A percentile compares a stretch with the other conserved stretches of the same genome.
Evolutionary conservation across 2,888 invertebrate genomes (phyloP).

Genomic region (Uropetala carovei): DNA sequence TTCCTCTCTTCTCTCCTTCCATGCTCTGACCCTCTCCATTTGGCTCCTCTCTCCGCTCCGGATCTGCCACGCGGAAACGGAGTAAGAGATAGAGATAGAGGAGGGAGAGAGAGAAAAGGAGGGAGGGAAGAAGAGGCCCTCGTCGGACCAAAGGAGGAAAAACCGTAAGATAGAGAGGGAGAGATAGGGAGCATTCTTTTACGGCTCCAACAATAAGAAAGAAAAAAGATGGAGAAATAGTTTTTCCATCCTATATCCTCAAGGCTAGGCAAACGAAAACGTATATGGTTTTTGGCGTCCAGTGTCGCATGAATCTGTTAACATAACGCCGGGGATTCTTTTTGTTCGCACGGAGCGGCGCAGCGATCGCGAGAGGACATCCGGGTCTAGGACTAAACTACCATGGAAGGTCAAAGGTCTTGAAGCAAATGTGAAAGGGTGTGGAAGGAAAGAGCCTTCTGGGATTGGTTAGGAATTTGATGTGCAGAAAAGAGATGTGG

Average conservation of each 20-base stretch:
- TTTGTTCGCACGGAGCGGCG: constrained; percentile 25
- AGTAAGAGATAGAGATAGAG: not conserved
- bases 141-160: not conserved
- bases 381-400: not conserved
- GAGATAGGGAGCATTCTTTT: no score
- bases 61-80: not conserved
- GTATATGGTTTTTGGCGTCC: no score
- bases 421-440: not conserved
- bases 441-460: not conserved
- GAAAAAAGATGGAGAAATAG: not conserved
- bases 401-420: not conserved
- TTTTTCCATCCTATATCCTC: not conserved
- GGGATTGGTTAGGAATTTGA: constrained; percentile 37
- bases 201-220: no score
- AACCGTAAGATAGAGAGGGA: not conserved
- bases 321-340: not conserved
- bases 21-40: no score
- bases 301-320: no score
- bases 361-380: not conserved
- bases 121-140: not conserved
- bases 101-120: not conserved
- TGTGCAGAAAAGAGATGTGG: constrained; percentile 8
- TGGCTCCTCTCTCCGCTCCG: not conserved
- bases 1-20: no score
- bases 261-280: no score